phyloP scores from a whole-genome alignment of 2,888 invertebrate genomes.

The Ypsolopha sequella region DNA sequence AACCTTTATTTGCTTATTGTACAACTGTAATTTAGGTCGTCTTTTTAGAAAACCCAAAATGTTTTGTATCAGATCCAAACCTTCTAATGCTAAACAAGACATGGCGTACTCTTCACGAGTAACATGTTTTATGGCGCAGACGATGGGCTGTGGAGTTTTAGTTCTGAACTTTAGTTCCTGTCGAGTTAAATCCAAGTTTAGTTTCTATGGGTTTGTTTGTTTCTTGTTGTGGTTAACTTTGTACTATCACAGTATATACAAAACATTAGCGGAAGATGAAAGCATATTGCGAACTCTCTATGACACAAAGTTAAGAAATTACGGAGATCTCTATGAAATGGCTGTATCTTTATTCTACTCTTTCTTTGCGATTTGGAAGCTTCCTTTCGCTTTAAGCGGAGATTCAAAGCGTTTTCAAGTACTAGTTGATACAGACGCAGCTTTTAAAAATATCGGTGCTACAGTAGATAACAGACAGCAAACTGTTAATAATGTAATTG shows the following conservation, averaged over 20 bases:
- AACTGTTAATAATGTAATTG: no score
- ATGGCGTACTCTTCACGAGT: no score
- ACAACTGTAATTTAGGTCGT: no score
- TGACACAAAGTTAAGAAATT: slow-evolving; percentile 36
- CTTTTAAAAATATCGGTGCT: no score
- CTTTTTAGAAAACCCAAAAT: no score
- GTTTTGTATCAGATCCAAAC: no score
- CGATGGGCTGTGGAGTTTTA: neutral
- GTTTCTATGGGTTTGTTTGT: slow-evolving; percentile 21
- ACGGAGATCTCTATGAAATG: slow-evolving; percentile 40
- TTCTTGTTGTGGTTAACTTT: slow-evolving; percentile 22
- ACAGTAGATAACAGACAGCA: no score
- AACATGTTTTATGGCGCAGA: no score
- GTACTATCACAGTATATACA: slow-evolving; percentile 31
- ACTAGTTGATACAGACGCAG: no score
- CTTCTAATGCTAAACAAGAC: no score
- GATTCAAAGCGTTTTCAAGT: slow-evolving; percentile 14
- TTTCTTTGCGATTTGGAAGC: slow-evolving; percentile 18
- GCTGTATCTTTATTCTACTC: slow-evolving; percentile 25
- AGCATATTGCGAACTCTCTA: slow-evolving; percentile 36
- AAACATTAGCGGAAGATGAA: slow-evolving; percentile 27
- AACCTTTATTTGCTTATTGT: no score
- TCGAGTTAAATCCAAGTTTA: slow-evolving; percentile 17
- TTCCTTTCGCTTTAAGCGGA: slow-evolving; percentile 27
- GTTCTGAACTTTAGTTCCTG: neutral